Evolutionary conservation across 2,113 vertebrate genomes (phyloP).

Genomic region (Mobula hypostoma): DNA sequence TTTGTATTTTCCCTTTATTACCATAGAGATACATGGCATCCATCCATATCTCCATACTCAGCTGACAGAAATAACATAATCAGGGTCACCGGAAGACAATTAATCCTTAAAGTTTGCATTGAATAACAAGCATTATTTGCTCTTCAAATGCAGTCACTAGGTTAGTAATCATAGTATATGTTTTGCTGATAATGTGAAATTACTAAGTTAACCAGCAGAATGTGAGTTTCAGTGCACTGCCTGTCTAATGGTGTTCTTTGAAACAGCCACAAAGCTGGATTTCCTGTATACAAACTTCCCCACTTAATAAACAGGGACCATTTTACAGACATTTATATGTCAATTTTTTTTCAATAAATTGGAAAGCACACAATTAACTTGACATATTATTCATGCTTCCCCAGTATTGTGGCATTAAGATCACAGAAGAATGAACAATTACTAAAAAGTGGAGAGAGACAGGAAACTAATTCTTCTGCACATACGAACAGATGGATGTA

Average conservation of each 20-base stretch:
- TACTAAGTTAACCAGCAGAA: background rate
- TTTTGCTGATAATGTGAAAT: background rate
- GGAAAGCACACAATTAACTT: too few species aligned
- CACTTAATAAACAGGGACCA: too few species aligned
- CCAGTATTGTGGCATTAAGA: too few species aligned
- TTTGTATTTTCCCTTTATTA: background rate
- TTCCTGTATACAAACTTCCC: background rate
- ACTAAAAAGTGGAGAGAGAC: too few species aligned
- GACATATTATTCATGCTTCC: too few species aligned
- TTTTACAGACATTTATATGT: too few species aligned
- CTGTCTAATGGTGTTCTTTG: background rate
- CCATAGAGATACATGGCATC: background rate
- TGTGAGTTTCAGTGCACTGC: background rate
- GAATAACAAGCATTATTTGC: background rate
- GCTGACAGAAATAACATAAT: background rate
- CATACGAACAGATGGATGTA: too few species aligned
- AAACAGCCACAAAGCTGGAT: background rate
- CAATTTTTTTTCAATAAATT: too few species aligned
- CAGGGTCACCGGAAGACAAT: background rate
- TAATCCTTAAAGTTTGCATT: background rate
- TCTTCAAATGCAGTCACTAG: too few species aligned
- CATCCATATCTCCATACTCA: background rate
- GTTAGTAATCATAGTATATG: too few species aligned
- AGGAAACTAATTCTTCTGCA: too few species aligned
- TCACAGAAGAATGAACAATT: too few species aligned